These are phyloP conservation scores for Lacerta agilis DNA, from an alignment of 2,797 vertebrate genomes.

Conservation along the genomic window DNA sequence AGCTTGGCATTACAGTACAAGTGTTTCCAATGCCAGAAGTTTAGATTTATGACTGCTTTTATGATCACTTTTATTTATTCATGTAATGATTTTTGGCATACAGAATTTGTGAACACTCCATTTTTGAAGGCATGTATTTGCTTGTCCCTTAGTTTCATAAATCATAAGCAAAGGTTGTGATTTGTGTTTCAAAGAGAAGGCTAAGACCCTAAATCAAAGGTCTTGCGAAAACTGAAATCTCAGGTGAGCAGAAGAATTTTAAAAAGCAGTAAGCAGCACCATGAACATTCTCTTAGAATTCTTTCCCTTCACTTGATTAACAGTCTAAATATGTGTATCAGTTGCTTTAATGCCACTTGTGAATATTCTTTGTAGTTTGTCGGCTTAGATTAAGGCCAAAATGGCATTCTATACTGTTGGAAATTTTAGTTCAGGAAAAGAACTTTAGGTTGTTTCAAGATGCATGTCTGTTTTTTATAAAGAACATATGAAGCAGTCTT, in stretches of 20 bases:
- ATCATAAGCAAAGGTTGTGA: conserved; percentile 17
- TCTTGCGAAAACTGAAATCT: conserved; percentile 13
- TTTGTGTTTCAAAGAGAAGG: neutral
- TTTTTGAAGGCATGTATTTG: conserved; percentile 26
- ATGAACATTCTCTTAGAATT: neutral
- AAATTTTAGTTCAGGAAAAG: neutral
- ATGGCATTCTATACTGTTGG: neutral
- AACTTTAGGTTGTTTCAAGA: neutral
- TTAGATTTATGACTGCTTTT: conserved; percentile 22
- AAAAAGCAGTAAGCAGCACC: neutral
- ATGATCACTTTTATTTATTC: conserved; percentile 22
- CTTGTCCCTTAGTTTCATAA: neutral
- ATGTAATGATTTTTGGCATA: conserved; percentile 10
- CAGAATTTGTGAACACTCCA: conserved; percentile 15
- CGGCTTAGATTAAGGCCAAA: neutral
- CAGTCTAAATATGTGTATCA: conserved; percentile 15
- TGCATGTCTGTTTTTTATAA: neutral
- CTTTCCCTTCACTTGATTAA: neutral
- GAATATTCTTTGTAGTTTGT: neutral
- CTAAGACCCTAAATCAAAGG: neutral
- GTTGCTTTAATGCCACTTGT: neutral
- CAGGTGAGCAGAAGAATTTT: neutral
- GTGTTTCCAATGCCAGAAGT: conserved; percentile 5
- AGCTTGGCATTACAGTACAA: neutral
- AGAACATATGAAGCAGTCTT: neutral